Percentiles rank a stretch among this genome's conserved stretches.
These are phyloP conservation scores for Laterallus jamaicensis DNA, from an alignment of 2,113 vertebrate genomes.

Conservation along the genomic window DNA sequence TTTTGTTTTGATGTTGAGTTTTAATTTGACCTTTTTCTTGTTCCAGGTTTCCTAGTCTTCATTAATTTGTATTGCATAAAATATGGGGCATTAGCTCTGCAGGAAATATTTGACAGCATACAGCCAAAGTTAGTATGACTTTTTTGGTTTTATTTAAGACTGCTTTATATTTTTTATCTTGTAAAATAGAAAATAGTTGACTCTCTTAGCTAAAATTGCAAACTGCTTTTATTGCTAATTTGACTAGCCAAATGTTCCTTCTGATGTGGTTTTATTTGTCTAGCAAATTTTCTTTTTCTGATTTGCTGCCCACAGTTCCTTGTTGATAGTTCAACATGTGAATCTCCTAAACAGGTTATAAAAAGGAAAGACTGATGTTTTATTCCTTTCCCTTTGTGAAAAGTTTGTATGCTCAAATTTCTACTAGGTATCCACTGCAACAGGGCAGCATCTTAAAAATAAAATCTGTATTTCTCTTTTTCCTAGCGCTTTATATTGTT, in stretches of 20 bases:
- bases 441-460: background rate
- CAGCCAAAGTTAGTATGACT: slow-evolving; percentile 91
- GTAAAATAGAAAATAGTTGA: background rate
- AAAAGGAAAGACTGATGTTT: background rate
- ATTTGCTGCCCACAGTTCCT: background rate
- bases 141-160: background rate
- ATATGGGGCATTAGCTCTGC: slow-evolving; percentile 92
- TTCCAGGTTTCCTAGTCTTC: slow-evolving; percentile 95
- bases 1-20: background rate
- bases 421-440: background rate
- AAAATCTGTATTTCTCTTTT: background rate
- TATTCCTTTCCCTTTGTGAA: background rate
- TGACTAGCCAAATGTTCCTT: background rate
- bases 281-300: background rate
- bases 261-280: background rate
- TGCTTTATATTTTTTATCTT: background rate
- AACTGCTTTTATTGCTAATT: background rate
- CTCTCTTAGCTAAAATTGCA: background rate
- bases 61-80: slow-evolving; percentile 94
- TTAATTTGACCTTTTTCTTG: slow-evolving; percentile 27
- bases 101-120: slow-evolving; percentile 97
- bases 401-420: background rate
- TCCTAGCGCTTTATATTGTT: background rate
- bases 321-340: background rate
- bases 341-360: background rate